These are phyloP conservation scores for Sycophila texana DNA, from an alignment of 2,888 invertebrate genomes.

Conservation along the genomic window DNA sequence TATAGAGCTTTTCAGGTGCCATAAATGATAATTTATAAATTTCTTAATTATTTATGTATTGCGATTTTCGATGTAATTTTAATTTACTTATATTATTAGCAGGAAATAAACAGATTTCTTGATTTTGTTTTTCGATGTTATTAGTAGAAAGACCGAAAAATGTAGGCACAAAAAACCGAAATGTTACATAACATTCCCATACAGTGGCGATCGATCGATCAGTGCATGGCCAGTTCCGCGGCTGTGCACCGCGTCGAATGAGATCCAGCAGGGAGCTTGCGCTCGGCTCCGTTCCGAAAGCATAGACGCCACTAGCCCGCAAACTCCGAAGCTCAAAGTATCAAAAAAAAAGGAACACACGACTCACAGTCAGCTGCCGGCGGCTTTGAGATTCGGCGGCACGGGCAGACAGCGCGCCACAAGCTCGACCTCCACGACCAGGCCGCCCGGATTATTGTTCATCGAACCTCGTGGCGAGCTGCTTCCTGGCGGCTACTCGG, in stretches of 20 bases:
- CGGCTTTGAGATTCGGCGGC: slow-evolving; percentile 61
- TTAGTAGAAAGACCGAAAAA: background rate
- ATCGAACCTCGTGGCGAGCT: slow-evolving; percentile 58
- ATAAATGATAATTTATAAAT: no score
- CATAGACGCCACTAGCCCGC: background rate
- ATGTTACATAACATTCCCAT: slow-evolving; percentile 38
- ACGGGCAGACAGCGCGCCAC: slow-evolving; percentile 67
- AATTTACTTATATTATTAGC: no score
- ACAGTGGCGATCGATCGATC: slow-evolving; percentile 28
- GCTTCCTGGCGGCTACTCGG: background rate
- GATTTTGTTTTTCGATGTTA: background rate
- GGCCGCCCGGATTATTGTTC: slow-evolving; percentile 71
- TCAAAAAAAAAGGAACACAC: background rate
- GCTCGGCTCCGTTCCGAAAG: background rate
- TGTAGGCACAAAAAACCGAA: background rate
- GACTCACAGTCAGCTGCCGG: slow-evolving; percentile 73
- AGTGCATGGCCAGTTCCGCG: background rate
- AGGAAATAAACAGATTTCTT: no score
- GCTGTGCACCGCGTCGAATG: background rate
- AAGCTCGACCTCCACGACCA: slow-evolving; percentile 70
- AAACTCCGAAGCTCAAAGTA: background rate
- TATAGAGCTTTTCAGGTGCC: no score
- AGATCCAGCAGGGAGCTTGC: background rate
- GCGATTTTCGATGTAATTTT: no score
- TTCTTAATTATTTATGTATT: no score